A percentile compares a stretch with the other conserved stretches of the same genome.
Conservation (phyloP, 2,797 vertebrate genomes). For the Mareca penelope region DNA sequence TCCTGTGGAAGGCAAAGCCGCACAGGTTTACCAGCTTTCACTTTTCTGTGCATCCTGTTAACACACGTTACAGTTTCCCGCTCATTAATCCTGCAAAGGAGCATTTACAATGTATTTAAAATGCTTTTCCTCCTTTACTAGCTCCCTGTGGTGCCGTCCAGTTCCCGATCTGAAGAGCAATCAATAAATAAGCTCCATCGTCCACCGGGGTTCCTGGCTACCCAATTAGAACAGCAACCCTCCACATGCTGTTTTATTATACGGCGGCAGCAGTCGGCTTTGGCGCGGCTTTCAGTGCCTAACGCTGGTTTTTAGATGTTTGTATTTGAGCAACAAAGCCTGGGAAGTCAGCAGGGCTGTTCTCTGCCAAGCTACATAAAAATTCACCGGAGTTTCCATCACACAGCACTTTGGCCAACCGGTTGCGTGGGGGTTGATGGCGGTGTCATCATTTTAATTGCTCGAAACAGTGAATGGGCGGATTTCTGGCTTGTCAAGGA, state of each 20-base stretch:
- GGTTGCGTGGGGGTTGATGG: not conserved
- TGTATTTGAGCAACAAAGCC: slow-evolving; percentile 67
- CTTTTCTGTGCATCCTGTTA: slow-evolving; percentile 24
- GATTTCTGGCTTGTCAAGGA: slow-evolving; percentile 42
- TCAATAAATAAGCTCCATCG: slow-evolving; percentile 67
- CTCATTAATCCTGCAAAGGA: slow-evolving; percentile 67
- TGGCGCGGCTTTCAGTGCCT: slow-evolving; percentile 29
- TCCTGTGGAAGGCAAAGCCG: not conserved
- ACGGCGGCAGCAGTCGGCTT: slow-evolving; percentile 60
- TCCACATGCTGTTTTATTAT: slow-evolving; percentile 63
- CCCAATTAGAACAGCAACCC: slow-evolving; percentile 61
- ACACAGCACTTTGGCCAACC: not conserved
- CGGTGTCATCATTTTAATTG: slow-evolving; percentile 6
- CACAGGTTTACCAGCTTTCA: slow-evolving; percentile 27
- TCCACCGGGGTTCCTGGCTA: slow-evolving; percentile 59
- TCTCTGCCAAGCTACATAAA: slow-evolving; percentile 46
- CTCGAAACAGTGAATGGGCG: not conserved
- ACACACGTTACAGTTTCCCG: not conserved
- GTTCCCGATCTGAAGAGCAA: slow-evolving; percentile 66
- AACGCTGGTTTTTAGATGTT: slow-evolving; percentile 63
- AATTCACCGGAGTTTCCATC: not conserved
- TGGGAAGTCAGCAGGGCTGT: slow-evolving; percentile 43
- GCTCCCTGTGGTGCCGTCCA: slow-evolving; percentile 45
- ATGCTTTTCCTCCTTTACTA: slow-evolving; percentile 19
- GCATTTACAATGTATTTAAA: slow-evolving; percentile 60